Evolutionary conservation across 2,888 invertebrate genomes (phyloP), one percentile per base, ranked within the genome.

Genomic region (Agrotis puta): DNA sequence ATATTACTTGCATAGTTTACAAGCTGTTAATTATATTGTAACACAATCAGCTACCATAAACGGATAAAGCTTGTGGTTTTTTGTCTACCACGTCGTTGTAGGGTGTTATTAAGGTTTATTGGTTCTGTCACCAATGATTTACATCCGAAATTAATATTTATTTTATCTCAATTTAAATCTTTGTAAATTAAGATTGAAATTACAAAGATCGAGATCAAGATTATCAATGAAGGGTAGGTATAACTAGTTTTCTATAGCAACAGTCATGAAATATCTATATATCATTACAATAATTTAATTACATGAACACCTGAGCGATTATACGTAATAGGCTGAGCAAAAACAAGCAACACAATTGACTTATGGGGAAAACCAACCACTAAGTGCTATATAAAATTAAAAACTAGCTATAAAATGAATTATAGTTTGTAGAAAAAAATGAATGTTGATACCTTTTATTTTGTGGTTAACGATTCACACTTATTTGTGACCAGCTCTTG

Each of bases 21-120:
- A 64, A 63, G 24, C 48, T 56, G 54, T 59, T 50, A 69, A 75
- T 75, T 54, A 75, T 47, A 51, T 62, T 61, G 20, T 56, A 39
- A 9, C 39, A 39, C 39, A 11, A n/a, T n/a, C 33, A 24, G 24
- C 39, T 43, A 18, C 13, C 22, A 7, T 6, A 18, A 3, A 22
- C 39, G 20, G 13, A 14, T 47, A 7, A 39, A 39, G 43, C 6
- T 47, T 64, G 73, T 56, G 61, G 67, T 33, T 61, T 74, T 48
- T 61, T 24, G 59, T 16, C 18, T 45, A 24, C 43, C 65, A 48
- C 43, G 39, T 61, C 20, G 24, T 61, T 74, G 50, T 9, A 47
- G 24, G 54, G 54, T n/a, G 24, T 66, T 11, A 39, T 18, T 39
- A 16, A 18, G 27, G 16, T 20, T 54, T 20, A 53, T 16, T 16